Evolutionary conservation across 2,797 vertebrate genomes (phyloP), one percentile per base, ranked within the genome.

Genomic region (Sarcoramphus papa): DNA sequence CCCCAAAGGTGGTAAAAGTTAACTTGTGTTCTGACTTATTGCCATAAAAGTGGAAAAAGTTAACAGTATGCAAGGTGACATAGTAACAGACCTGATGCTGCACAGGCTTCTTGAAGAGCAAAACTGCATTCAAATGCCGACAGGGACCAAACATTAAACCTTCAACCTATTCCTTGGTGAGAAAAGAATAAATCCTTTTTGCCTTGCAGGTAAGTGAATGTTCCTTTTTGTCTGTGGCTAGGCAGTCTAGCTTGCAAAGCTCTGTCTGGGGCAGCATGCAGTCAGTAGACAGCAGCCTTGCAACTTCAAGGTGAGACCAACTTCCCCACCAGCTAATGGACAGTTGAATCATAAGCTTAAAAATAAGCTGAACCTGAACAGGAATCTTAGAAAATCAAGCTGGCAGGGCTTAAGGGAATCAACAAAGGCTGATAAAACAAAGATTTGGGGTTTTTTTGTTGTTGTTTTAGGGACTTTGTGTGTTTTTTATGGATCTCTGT

Each of bases 371-470:
- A 85, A 33, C 6, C 9, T 17, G 11, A 81, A 65, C 12, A 53
- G 4, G 2, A 35, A 10, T 15, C 30, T 73, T 87, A 35, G 30
- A 68, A 83, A 73, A 63, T 57, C 43, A 57, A 73, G 30, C 8
- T 53, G 13, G 8, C 19, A 41, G 16, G 33, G 59, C 24, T 60
- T 27, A 50, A 60, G 15, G 13, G 14, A 78, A 35, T 45, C 10
- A 45, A 37, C 12, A 63, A 56, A 57, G 19, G 4, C 19, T 51
- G 15, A 45, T 51, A 68, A 45, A 65, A 60, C 25, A 67, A 67
- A 45, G 12, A 7, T 67, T 37, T 50, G 35, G 12, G 14, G 0
- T 0, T 31, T 59, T 37, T 23, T 45, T 27, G 4, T 43, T 43
- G 14, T 9, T 50, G 28, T 25, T 67, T 56, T 74, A 70, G 5